Evolutionary conservation across 2,888 invertebrate species (phyloP).

Genomic region (Perizoma flavofasciatum): DNA sequence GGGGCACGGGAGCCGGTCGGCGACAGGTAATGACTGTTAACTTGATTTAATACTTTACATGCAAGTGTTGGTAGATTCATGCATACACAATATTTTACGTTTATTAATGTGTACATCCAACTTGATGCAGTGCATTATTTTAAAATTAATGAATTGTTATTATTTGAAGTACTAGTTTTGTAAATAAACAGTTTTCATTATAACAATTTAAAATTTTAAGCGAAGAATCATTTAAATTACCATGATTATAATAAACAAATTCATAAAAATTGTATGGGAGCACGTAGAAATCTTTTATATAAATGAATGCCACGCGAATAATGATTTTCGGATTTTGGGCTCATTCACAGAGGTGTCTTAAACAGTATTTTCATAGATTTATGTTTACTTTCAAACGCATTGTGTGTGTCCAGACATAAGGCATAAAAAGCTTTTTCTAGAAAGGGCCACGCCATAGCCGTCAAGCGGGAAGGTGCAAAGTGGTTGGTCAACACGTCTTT

Average conservation of each 20-base stretch:
- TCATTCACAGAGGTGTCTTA: conserved; percentile 17
- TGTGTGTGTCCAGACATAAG: conserved; percentile 53
- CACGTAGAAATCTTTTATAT: conserved; percentile 30
- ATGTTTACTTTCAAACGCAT: conserved; percentile 43
- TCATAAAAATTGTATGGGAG: neutral
- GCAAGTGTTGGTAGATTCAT: conserved; percentile 1
- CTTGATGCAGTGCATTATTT: conserved; percentile 6
- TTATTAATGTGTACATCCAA: conserved; percentile 1
- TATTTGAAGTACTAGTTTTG: too few relatives aligned
- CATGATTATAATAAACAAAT: too few relatives aligned
- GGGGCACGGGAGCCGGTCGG: conserved; percentile 17
- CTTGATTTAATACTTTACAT: conserved; percentile 30
- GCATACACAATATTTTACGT: conserved; percentile 10
- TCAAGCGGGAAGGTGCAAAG: conserved; percentile 70
- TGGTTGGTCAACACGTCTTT: conserved; percentile 68
- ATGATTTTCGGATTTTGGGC: conserved; percentile 4
- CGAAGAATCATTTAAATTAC: too few relatives aligned
- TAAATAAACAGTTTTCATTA: neutral
- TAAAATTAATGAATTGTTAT: conserved; percentile 2
- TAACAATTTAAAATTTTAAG: neutral
- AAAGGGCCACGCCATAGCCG: conserved; percentile 65
- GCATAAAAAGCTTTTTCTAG: conserved; percentile 64
- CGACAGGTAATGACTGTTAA: conserved; percentile 31
- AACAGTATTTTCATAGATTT: conserved; percentile 38
- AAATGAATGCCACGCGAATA: neutral